These are phyloP conservation scores for Dynastes maya DNA, from an alignment of 2,888 invertebrate genomes.

Conservation along the genomic window DNA sequence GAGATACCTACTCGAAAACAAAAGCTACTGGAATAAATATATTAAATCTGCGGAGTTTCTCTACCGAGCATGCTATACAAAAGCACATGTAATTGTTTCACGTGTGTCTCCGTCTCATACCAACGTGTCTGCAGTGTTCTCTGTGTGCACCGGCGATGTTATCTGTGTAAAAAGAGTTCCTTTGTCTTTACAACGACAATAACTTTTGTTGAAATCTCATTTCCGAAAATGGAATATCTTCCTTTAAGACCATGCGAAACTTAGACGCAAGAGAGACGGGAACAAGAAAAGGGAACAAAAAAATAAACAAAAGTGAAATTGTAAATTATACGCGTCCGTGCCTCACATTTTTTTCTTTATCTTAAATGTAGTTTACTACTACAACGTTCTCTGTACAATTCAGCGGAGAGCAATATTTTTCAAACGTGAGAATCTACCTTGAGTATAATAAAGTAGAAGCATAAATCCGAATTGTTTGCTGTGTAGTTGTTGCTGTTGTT, in stretches of 20 bases:
- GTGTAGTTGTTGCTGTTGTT: slow-evolving; percentile 40
- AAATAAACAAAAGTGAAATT: slow-evolving; percentile 43
- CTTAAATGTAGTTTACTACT: slow-evolving; percentile 46
- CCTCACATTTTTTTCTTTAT: slow-evolving; percentile 49
- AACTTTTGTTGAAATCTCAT: slow-evolving; percentile 34
- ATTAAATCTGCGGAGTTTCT: background rate
- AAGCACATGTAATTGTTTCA: slow-evolving; percentile 33
- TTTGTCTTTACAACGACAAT: slow-evolving; percentile 30
- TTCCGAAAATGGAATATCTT: slow-evolving; percentile 34
- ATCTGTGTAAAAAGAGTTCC: slow-evolving; percentile 33
- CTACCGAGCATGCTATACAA: slow-evolving; percentile 3
- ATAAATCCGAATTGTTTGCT: slow-evolving; percentile 51
- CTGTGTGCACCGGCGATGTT: slow-evolving; percentile 17
- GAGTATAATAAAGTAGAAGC: slow-evolving; percentile 50
- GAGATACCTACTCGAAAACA: slow-evolving; percentile 6
- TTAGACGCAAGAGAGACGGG: slow-evolving; percentile 14
- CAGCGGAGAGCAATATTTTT: slow-evolving; percentile 51
- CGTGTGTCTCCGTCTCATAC: background rate
- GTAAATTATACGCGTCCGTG: slow-evolving; percentile 48
- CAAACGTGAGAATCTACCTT: slow-evolving; percentile 52
- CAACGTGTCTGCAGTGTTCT: background rate
- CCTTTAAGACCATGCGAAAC: slow-evolving; percentile 28
- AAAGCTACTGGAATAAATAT: slow-evolving; percentile 16
- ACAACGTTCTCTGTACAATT: slow-evolving; percentile 47
- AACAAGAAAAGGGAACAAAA: slow-evolving; percentile 20